phyloP scores from a whole-genome alignment of 1,140 invertebrate species.

The Eulimnadia texana region DNA sequence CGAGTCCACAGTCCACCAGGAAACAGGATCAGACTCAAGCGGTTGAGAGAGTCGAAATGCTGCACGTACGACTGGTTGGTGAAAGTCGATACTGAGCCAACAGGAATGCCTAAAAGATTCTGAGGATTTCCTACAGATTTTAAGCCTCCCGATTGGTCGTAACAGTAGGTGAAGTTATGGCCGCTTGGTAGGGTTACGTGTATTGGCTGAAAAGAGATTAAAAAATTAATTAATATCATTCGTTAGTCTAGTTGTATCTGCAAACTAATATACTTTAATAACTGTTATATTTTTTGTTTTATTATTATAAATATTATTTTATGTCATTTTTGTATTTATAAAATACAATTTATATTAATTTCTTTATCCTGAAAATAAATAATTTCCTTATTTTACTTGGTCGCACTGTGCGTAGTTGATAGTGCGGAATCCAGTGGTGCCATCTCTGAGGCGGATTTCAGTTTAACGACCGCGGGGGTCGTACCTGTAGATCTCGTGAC shows the following conservation, averaged over 20 bases:
- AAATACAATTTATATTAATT: too few relatives aligned
- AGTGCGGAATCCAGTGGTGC: slow-evolving; percentile 46
- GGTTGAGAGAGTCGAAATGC: slow-evolving; percentile 77
- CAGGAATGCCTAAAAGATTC: slow-evolving; percentile 81
- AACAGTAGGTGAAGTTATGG: slow-evolving; percentile 65
- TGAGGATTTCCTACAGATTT: slow-evolving; percentile 38
- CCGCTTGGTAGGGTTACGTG: slow-evolving; percentile 79
- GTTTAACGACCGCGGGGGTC: slow-evolving; percentile 68
- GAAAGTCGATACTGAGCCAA: slow-evolving; percentile 58
- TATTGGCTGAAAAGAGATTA: slow-evolving; percentile 39
- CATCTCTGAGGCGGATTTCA: slow-evolving; percentile 63
- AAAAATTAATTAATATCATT: too few relatives aligned
- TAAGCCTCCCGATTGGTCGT: slow-evolving; percentile 58
- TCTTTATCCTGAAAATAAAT: too few relatives aligned
- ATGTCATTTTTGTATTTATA: too few relatives aligned
- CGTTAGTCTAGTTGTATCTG: too few relatives aligned
- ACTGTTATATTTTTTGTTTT: too few relatives aligned
- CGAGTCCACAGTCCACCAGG: slow-evolving; percentile 76
- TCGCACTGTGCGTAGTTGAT: slow-evolving; percentile 66
- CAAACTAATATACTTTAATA: too few relatives aligned
- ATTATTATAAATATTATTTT: too few relatives aligned
- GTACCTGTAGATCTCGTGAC: slow-evolving; percentile 71
- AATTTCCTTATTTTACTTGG: slow-evolving; percentile 51
- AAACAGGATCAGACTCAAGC: slow-evolving; percentile 68
- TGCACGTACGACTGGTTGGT: slow-evolving; percentile 48